A percentile compares a stretch with the other conserved stretches of the same genome.
These are phyloP conservation scores for Spea bombifrons DNA, from an alignment of 2,113 vertebrate species.

Conservation along the genomic window DNA sequence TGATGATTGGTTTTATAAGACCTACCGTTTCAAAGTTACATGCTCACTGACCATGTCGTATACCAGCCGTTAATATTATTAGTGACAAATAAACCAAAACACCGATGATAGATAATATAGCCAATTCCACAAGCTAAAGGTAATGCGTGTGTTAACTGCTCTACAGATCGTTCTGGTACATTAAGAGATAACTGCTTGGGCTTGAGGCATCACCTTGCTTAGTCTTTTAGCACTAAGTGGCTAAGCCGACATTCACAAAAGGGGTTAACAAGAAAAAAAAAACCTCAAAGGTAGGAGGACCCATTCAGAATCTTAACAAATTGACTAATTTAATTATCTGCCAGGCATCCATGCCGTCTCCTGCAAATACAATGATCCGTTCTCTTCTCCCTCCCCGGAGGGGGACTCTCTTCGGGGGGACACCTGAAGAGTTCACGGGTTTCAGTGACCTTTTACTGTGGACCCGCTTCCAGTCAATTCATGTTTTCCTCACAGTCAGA, in stretches of 20 bases:
- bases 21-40: too few relatives aligned
- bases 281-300: constrained; percentile 41
- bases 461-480: constrained; percentile 89
- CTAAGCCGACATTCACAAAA: neutral
- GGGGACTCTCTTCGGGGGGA: constrained; percentile 64
- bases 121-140: too few relatives aligned
- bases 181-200: too few relatives aligned
- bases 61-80: too few relatives aligned
- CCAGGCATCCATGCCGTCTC: constrained; percentile 54
- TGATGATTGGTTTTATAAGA: too few relatives aligned
- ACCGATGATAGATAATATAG: too few relatives aligned
- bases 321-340: constrained; percentile 73
- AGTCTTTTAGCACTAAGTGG: neutral
- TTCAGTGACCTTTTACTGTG: constrained; percentile 82
- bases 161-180: too few relatives aligned
- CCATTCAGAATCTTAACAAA: constrained; percentile 57
- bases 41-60: too few relatives aligned
- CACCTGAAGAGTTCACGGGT: constrained; percentile 80
- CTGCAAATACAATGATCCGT: constrained; percentile 62
- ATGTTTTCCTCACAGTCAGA: constrained; percentile 98
- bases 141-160: too few relatives aligned
- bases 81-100: too few relatives aligned
- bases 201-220: neutral
- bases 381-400: constrained; percentile 64
- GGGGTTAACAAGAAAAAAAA: constrained; percentile 32